Base-by-base conservation (phyloP, 1,140 invertebrate genomes). In the Papilio dardanus region DNA sequence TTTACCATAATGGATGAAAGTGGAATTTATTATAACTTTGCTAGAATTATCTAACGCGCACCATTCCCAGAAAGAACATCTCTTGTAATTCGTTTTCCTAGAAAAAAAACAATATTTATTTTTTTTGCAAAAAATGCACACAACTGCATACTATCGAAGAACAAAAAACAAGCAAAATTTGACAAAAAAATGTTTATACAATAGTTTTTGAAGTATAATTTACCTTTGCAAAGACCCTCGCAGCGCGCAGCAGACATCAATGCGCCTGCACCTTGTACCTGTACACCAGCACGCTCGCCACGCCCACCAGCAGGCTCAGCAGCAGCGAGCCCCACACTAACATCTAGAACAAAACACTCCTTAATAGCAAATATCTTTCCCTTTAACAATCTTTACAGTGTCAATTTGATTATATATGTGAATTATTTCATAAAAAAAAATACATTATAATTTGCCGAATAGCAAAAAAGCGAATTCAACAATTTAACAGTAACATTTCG, bases 241-340 rank as follows among this genome's bases (percentile, higher is more conserved):
- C 24, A 58, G 0, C 40, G 35, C 62, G n/a, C n/a, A n/a, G n/a
- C n/a, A n/a, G n/a, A n/a, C n/a, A 77, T 93, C 88, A 93, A 74
- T 93, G 87, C 46, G 84, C 65, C 76, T 92, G 90, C 75, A 88
- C 83, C 90, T 95, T 95, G 86, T 95, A 95, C 77, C 95, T 93
- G 86, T 95, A 95, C 68, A 95, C 94, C 5, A 95, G 92, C 10
- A 95, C 92, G 54, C 95, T 95, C 66, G 94, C 94, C 67, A 95
- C 93, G 19, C 94, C 95, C 82, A 95, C 93, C 42, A 95, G 84
- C 68, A 95, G 86, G 54, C 94, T 94, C n/a, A 95, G 93, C 79
- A 95, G 92, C 40, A 95, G 77, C 76, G 94, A 95, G 2, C 94
- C 94, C 89, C 95, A 94, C 74, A 95, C 78, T 50, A 94, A 89